These are phyloP conservation scores for Yponomeuta plumbellus DNA, from an alignment of 2,888 invertebrate species.

Conservation along the genomic window DNA sequence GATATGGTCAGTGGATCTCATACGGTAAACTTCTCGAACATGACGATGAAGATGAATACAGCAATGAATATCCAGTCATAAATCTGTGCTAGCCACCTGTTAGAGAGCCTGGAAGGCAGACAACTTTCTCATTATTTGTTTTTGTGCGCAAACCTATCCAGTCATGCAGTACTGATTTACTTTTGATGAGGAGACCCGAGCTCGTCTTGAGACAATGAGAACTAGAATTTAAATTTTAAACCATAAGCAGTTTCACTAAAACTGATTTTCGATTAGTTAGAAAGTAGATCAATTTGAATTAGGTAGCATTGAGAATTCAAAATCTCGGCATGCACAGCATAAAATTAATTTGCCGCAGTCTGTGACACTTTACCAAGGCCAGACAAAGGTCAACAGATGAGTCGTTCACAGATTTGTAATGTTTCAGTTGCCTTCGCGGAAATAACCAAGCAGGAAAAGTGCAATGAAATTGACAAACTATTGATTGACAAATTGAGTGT, in stretches of 20 bases:
- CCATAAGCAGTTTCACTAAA: not conserved
- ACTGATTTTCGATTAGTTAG: not conserved
- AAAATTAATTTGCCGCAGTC: not conserved
- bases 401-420: not conserved
- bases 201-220: not conserved
- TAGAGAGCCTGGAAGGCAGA: not conserved
- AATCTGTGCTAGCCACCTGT: not conserved
- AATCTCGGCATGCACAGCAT: not conserved
- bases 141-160: constrained; percentile 2
- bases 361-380: not conserved
- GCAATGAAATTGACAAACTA: not conserved
- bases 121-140: not conserved
- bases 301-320: not conserved
- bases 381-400: not conserved
- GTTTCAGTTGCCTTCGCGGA: not conserved
- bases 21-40: constrained; percentile 45
- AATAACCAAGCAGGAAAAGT: not conserved
- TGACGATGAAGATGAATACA: constrained; percentile 33
- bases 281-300: not conserved
- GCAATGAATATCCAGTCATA: constrained; percentile 4
- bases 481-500: not conserved
- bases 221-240: not conserved
- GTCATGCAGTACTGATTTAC: not conserved
- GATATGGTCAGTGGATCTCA: constrained; percentile 43
- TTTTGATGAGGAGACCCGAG: not conserved